These are phyloP conservation scores for Hypsopygia costalis DNA, from an alignment of 2,888 invertebrate species.

Conservation along the genomic window DNA sequence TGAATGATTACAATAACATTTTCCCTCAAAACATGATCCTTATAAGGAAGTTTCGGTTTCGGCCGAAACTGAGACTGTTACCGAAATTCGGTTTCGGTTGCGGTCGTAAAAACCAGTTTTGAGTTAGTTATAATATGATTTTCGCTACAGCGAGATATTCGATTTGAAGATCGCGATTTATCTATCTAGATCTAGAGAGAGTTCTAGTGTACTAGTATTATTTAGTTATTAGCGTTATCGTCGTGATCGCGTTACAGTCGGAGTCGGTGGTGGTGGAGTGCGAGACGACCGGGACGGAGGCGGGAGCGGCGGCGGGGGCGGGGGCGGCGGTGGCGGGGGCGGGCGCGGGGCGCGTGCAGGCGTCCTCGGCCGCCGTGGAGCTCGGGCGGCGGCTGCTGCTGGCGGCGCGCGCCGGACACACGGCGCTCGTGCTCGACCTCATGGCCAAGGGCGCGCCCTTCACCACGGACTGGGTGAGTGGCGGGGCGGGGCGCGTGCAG, in stretches of 20 bases:
- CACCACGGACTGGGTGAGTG: conserved; percentile 92
- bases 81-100: too few species aligned
- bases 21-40: too few species aligned
- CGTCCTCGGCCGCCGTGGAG: conserved; percentile 81
- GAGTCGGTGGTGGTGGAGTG: conserved; percentile 7
- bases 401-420: conserved; percentile 89
- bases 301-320: conserved; percentile 8
- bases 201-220: too few species aligned
- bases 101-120: too few species aligned
- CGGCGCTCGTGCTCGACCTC: conserved; percentile 86
- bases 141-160: too few species aligned
- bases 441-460: conserved; percentile 95
- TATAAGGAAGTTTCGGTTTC: too few species aligned
- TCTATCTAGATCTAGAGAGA: too few species aligned
- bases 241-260: conserved; percentile 10
- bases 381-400: conserved; percentile 91
- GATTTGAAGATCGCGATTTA: too few species aligned
- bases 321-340: conserved; percentile 6
- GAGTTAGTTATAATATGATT: too few species aligned
- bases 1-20: too few species aligned
- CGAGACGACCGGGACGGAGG: conserved; percentile 6
- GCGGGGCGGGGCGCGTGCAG: conserved; percentile 18
- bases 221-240: too few species aligned
- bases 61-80: too few species aligned
- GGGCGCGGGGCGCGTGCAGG: conserved; percentile 19